Percentiles rank a stretch among this genome's conserved stretches.
These are phyloP conservation scores for Eriosoma lanigerum DNA, from an alignment of 1,140 invertebrate species.

Conservation along the genomic window DNA sequence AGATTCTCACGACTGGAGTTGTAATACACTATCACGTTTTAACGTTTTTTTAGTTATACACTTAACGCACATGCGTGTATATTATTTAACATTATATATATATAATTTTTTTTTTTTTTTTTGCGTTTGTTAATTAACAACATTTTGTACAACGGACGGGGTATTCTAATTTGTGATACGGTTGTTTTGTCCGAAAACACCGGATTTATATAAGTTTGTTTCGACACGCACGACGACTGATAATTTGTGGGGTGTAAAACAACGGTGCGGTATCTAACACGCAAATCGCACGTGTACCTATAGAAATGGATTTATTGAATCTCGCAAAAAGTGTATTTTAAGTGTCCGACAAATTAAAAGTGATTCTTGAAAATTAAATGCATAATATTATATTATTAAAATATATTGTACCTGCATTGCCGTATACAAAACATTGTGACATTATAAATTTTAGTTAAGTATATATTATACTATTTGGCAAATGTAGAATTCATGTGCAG, in stretches of 20 bases:
- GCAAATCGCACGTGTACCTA: conserved; percentile 28
- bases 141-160: background rate
- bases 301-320: background rate
- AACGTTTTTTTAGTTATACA: conserved; percentile 9
- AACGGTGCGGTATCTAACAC: conserved; percentile 32
- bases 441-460: too few species aligned
- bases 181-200: conserved; percentile 16
- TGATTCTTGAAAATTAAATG: background rate
- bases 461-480: too few species aligned
- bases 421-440: too few species aligned
- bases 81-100: too few species aligned
- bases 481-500: too few species aligned
- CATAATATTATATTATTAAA: too few species aligned
- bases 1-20: background rate
- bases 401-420: too few species aligned
- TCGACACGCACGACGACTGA: conserved; percentile 22
- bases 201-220: conserved; percentile 22
- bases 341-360: conserved; percentile 26
- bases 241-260: conserved; percentile 41
- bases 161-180: conserved; percentile 17
- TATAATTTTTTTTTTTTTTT: too few species aligned
- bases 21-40: background rate
- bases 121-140: conserved; percentile 10
- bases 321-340: conserved; percentile 30
- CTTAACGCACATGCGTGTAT: background rate